Evolutionary conservation across 2,888 invertebrate genomes (phyloP).

Genomic region (Tinea semifulvella): DNA sequence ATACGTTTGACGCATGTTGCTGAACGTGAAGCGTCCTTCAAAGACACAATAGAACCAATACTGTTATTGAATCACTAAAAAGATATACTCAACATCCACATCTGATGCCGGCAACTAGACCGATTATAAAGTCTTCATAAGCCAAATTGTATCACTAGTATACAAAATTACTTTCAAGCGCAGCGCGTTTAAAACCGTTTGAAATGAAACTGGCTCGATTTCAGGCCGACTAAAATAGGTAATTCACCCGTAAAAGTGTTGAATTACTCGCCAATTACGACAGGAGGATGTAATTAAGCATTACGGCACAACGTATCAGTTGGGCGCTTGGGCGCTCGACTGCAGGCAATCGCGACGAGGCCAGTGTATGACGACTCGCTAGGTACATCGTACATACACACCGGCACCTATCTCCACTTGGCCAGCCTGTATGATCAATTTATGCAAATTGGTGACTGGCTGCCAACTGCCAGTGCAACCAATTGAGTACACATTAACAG

Average conservation of each 20-base stretch:
- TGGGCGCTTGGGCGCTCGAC: conserved; percentile 58
- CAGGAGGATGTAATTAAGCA: conserved; percentile 56
- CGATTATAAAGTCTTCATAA: not conserved
- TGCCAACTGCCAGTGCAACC: conserved; percentile 31
- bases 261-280: conserved; percentile 46
- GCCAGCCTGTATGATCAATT: conserved; percentile 39
- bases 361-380: conserved; percentile 12
- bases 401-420: not conserved
- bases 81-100: conserved; percentile 39
- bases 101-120: conserved; percentile 27
- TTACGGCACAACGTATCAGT: conserved; percentile 54
- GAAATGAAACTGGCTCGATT: conserved; percentile 8
- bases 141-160: not conserved
- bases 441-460: conserved; percentile 58
- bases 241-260: conserved; percentile 40
- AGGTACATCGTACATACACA: conserved; percentile 15
- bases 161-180: not conserved
- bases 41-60: conserved; percentile 26
- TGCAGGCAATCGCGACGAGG: conserved; percentile 33
- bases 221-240: conserved; percentile 28
- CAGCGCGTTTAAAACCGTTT: not conserved
- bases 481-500: conserved; percentile 22
- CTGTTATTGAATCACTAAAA: conserved; percentile 38
- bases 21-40: conserved; percentile 25
- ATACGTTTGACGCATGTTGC: conserved; percentile 57